Evolutionary conservation across 2,113 vertebrate species (phyloP).

Genomic region (Cheilinus undulatus): DNA sequence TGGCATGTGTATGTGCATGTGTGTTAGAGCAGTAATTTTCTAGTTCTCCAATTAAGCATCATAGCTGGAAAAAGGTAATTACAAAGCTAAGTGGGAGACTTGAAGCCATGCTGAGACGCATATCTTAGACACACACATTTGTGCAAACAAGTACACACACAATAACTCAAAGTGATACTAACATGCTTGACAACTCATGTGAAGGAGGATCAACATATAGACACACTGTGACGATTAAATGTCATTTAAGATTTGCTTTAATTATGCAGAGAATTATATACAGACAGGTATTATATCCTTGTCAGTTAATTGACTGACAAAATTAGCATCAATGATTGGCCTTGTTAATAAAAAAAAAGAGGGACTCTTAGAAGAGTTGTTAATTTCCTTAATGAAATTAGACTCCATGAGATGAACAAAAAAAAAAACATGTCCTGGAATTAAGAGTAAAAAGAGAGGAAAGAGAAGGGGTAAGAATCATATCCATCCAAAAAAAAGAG

Average conservation of each 20-base stretch:
- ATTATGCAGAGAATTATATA: constrained; percentile 9
- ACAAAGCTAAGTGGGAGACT: constrained; percentile 65
- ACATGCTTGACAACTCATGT: constrained; percentile 10
- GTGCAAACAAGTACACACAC: constrained; percentile 15
- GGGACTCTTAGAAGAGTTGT: neutral
- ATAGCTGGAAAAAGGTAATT: constrained; percentile 72
- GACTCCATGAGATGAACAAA: too few species aligned
- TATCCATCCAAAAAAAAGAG: neutral
- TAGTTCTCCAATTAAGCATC: constrained; percentile 65
- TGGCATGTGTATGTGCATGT: constrained; percentile 21
- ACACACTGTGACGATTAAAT: constrained; percentile 30
- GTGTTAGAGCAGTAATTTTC: constrained; percentile 37
- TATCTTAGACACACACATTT: constrained; percentile 27
- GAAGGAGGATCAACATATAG: constrained; percentile 23
- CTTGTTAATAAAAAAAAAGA: constrained; percentile 11
- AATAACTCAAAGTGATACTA: constrained; percentile 38
- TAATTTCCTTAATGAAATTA: constrained; percentile 9
- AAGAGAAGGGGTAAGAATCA: neutral
- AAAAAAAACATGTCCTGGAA: neutral
- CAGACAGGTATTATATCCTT: neutral
- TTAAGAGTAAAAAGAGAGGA: neutral
- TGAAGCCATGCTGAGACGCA: constrained; percentile 62
- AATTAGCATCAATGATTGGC: neutral
- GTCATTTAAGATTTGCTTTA: constrained; percentile 11
- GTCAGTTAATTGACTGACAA: constrained; percentile 1